These are phyloP conservation scores for Trichomalopsis sarcophagae DNA, from an alignment of 1,140 invertebrate genomes.

Conservation along the genomic window DNA sequence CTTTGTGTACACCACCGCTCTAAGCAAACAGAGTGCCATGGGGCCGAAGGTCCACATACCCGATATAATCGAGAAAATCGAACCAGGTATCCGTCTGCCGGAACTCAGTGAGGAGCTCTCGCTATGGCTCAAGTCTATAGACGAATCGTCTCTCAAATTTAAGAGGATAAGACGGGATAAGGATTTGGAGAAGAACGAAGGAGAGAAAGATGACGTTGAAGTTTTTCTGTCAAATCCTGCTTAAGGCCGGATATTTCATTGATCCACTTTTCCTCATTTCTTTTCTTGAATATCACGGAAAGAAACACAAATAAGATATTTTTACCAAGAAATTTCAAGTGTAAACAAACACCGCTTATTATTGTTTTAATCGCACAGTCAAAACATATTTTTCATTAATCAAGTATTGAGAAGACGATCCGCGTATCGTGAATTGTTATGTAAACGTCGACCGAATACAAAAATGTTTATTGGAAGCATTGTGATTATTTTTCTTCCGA, in stretches of 20 bases:
- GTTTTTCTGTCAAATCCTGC: neutral
- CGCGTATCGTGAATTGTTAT: neutral
- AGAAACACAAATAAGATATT: too few relatives aligned
- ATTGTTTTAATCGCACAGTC: too few relatives aligned
- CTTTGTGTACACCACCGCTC: slow-evolving; percentile 83
- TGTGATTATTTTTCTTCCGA: neutral
- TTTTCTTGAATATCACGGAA: too few relatives aligned
- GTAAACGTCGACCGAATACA: neutral
- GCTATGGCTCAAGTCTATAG: slow-evolving; percentile 84
- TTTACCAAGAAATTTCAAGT: too few relatives aligned
- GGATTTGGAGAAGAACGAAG: neutral
- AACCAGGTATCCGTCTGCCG: slow-evolving; percentile 74
- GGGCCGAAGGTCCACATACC: slow-evolving; percentile 78
- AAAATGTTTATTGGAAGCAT: neutral
- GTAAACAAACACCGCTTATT: too few relatives aligned
- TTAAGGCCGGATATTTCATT: too few relatives aligned
- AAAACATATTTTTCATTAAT: neutral
- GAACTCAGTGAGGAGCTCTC: slow-evolving; percentile 81
- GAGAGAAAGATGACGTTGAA: neutral
- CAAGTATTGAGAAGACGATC: neutral
- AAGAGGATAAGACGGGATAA: slow-evolving; percentile 68
- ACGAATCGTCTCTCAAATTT: slow-evolving; percentile 84
- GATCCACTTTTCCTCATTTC: neutral
- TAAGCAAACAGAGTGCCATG: slow-evolving; percentile 84
- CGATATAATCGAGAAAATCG: slow-evolving; percentile 75